Base-by-base conservation (phyloP, 2,888 invertebrate genomes). In the Nasonia oneida region DNA sequence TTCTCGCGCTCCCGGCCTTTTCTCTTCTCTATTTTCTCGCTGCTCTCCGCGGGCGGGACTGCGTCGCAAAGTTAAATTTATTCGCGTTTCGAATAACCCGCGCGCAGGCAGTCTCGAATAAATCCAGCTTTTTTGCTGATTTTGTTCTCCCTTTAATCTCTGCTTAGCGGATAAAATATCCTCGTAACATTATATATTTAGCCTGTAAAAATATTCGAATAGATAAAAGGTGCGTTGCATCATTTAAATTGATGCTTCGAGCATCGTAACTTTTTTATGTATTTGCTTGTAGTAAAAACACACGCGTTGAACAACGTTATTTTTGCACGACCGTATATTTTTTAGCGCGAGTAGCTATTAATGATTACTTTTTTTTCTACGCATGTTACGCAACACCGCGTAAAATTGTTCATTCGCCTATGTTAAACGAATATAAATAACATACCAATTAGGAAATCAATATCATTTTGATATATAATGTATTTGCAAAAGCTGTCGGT, bases 31-130 rank as follows among this genome's bases (percentile, higher is more conserved):
- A 29, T 33, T 33, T 39, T 33, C 18, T 2, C 29, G 8, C 33
- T 4, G 29, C 14, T 29, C n/a, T 50, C 29, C 29, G 29, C 33
- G 37, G 18, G 23, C 75, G 67, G 67, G 47, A 53, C 67, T 57
- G n/a, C 67, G 64, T 53, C 29, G 18, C 71, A 12, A 39, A 70
- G 77, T 77, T 83, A 83, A 83, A 83, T 83, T 77, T 83, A 83
- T 83, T 77, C 70, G 57, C 57, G 57, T 67, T 77, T 83, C 82
- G 71, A 77, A 83, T 83, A 83, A 70, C 82, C 67, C 76, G 64
- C 53, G 53, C 6, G 57, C 39, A 37, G 61, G 61, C 50, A 76
- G 53, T 37, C 70, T 76, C 76, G 39, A 76, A 76, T 76, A 82
- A 82, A 76, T 76, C 37, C 70, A 37, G 10, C n/a, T 79, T 70